Evolutionary conservation across 2,113 vertebrate genomes (phyloP).

Genomic region (Siphamia tubifer): DNA sequence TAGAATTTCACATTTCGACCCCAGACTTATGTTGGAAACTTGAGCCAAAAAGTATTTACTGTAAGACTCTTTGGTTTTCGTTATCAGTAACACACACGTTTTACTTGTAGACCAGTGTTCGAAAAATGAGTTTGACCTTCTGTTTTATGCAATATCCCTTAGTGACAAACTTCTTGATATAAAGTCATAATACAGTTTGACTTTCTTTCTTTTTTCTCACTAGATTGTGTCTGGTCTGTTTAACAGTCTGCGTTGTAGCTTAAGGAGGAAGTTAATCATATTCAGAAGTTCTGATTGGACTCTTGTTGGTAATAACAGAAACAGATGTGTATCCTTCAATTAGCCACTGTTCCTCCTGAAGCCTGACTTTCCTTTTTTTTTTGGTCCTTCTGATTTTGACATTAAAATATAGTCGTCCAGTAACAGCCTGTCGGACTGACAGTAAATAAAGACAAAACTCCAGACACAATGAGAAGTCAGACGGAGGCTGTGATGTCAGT

Average conservation of each 20-base stretch:
- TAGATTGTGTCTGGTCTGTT: background rate
- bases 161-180: background rate
- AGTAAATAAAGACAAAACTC: background rate
- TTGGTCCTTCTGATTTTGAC: conserved; percentile 3
- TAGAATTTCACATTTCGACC: too few relatives aligned
- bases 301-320: background rate
- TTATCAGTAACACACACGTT: too few relatives aligned
- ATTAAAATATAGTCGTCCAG: background rate
- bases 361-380: background rate
- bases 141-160: background rate
- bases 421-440: background rate
- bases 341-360: background rate
- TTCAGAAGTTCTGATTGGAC: background rate
- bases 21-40: too few relatives aligned
- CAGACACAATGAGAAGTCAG: background rate
- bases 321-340: conserved; percentile 15
- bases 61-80: too few relatives aligned
- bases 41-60: too few relatives aligned
- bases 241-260: background rate
- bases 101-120: too few relatives aligned
- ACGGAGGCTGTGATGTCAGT: too few relatives aligned
- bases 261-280: background rate
- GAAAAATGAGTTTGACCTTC: too few relatives aligned
- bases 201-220: background rate
- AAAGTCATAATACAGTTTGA: background rate